Evolutionary conservation across 2,888 invertebrate species (phyloP).

Genomic region (Phyllotreta striolata): DNA sequence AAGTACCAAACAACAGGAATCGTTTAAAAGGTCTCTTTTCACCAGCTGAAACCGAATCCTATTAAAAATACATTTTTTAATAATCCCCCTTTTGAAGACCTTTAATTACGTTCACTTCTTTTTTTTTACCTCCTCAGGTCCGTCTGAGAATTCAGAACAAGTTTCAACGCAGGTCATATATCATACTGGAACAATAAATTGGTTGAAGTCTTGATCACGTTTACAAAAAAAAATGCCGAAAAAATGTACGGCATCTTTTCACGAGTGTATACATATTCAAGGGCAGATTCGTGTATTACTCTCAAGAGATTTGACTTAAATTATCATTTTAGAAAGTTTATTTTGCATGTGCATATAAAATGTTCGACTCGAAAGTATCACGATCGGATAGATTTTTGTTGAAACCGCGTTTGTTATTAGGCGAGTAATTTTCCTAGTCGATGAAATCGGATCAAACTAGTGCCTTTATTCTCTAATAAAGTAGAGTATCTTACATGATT

Average conservation of each 20-base stretch:
- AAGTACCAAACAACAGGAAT: no score
- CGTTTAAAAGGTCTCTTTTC: not conserved
- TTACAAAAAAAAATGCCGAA: constrained; percentile 24
- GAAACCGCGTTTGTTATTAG: no score
- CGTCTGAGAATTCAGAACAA: constrained; percentile 32
- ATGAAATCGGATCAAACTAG: no score
- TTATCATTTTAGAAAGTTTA: no score
- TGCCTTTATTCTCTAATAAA: no score
- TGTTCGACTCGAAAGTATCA: no score
- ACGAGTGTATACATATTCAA: not conserved
- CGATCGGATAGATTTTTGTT: no score
- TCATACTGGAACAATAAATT: constrained; percentile 32
- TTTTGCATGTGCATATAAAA: no score
- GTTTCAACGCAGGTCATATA: constrained; percentile 33
- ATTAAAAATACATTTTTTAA: constrained; percentile 19
- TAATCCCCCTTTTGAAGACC: constrained; percentile 24
- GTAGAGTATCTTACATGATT: no score
- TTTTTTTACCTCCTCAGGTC: constrained; percentile 26
- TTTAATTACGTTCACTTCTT: constrained; percentile 24
- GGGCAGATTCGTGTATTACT: not conserved
- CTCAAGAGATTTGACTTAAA: no score
- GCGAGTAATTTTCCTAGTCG: no score
- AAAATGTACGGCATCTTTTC: constrained; percentile 8
- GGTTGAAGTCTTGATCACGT: constrained; percentile 32
- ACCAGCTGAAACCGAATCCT: constrained; percentile 6